phyloP scores from a whole-genome alignment of 2,113 vertebrate species.

The Urocitellus parryii region DNA sequence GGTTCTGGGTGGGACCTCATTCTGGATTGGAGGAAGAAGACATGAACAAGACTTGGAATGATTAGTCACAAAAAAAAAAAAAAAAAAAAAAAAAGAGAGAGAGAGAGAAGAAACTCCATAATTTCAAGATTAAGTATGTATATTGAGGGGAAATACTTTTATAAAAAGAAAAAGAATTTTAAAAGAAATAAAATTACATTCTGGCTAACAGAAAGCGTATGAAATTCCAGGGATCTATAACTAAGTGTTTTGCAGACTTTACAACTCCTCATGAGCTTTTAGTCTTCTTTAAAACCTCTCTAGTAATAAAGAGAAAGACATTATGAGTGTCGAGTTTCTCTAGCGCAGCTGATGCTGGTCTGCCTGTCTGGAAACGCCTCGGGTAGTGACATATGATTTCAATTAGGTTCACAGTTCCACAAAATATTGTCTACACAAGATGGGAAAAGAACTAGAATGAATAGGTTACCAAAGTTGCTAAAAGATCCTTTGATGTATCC shows the following conservation, averaged over 20 bases:
- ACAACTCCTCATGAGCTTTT: not conserved
- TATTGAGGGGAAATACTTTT: not conserved
- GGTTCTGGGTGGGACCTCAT: not conserved
- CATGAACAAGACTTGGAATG: not conserved
- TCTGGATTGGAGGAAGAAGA: not conserved
- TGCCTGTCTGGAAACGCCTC: slow-evolving; percentile 52
- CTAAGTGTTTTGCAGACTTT: slow-evolving; percentile 16
- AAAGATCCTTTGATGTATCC: slow-evolving; percentile 51
- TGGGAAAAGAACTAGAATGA: slow-evolving; percentile 33
- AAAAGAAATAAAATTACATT: slow-evolving; percentile 53
- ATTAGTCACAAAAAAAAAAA: not conserved
- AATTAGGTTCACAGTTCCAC: slow-evolving; percentile 56
- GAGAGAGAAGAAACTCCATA: not conserved
- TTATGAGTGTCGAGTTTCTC: slow-evolving; percentile 26
- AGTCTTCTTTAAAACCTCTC: slow-evolving; percentile 44
- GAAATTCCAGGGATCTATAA: slow-evolving; percentile 12
- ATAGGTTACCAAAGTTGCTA: slow-evolving; percentile 15
- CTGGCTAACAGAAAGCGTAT: not conserved
- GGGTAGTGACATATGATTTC: slow-evolving; percentile 67
- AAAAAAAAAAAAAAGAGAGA: too few species aligned
- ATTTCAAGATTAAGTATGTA: not conserved
- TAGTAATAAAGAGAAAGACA: slow-evolving; percentile 58
- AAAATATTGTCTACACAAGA: slow-evolving; percentile 37
- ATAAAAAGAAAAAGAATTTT: not conserved
- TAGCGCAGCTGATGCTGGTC: slow-evolving; percentile 16